These are phyloP conservation scores for Cartodere bifasciata DNA, from an alignment of 2,888 invertebrate genomes.

Conservation along the genomic window DNA sequence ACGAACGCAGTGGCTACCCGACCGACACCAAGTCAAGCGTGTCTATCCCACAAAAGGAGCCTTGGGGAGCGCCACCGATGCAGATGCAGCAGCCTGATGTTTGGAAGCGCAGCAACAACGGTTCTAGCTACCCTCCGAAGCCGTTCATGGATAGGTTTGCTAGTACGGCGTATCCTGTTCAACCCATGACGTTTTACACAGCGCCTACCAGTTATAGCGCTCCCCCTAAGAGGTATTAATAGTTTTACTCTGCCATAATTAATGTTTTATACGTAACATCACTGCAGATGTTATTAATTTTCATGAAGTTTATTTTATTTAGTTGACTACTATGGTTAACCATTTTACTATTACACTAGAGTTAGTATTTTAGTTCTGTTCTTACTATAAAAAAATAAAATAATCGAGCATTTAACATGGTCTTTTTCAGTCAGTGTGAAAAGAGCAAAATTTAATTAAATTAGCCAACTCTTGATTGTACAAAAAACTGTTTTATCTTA, in stretches of 20 bases:
- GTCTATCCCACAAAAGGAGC: neutral
- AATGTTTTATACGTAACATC: neutral
- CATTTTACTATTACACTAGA: too few species aligned
- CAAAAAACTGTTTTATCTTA: slow-evolving; percentile 20
- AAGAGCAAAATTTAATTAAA: neutral
- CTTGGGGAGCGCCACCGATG: slow-evolving; percentile 2
- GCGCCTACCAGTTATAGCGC: neutral
- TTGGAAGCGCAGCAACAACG: slow-evolving; percentile 5
- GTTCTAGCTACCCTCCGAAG: slow-evolving; percentile 3
- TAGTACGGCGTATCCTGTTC: neutral
- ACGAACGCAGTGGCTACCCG: slow-evolving; percentile 6
- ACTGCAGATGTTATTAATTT: neutral
- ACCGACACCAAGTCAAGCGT: neutral
- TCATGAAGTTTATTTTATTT: neutral
- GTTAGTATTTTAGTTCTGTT: neutral
- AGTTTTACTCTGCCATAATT: too few species aligned
- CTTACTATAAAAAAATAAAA: neutral
- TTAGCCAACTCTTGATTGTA: neutral
- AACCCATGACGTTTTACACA: neutral
- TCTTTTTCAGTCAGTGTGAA: neutral
- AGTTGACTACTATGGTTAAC: neutral
- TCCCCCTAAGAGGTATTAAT: neutral
- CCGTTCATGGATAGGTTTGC: slow-evolving; percentile 8
- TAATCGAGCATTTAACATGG: neutral
- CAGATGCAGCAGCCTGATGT: neutral